These are phyloP conservation scores for Halictus quadricinctus DNA, from an alignment of 2,888 invertebrate species.

Conservation along the genomic window DNA sequence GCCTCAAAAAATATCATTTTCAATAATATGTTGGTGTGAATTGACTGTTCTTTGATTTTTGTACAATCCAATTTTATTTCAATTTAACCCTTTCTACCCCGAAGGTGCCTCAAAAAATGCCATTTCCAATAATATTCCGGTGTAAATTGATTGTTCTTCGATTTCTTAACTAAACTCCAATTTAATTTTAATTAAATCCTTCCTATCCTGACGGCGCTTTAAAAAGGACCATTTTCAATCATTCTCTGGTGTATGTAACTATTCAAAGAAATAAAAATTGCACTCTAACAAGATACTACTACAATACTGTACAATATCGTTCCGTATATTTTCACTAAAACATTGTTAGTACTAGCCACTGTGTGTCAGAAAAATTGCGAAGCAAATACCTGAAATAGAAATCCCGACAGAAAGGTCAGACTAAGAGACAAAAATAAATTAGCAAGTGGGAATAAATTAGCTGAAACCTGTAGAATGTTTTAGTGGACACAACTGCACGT, in stretches of 20 bases:
- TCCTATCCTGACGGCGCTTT: too few species aligned
- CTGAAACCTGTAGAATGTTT: neutral
- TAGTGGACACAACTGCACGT: neutral
- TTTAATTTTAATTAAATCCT: too few species aligned
- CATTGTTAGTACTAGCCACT: too few species aligned
- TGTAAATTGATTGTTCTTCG: neutral
- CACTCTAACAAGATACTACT: too few species aligned
- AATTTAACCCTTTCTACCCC: neutral
- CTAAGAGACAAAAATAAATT: neutral
- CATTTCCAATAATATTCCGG: neutral
- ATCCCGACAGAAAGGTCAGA: neutral
- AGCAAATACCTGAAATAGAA: neutral
- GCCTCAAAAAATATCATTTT: neutral
- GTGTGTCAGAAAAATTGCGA: neutral
- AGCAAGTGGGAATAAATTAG: neutral
- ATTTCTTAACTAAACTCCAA: too few species aligned
- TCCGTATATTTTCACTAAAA: too few species aligned
- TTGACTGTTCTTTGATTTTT: neutral
- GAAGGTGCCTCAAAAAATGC: neutral
- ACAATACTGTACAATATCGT: too few species aligned
- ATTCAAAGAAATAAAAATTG: too few species aligned
- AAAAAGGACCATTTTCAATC: too few species aligned
- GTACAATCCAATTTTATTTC: neutral
- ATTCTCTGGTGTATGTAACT: too few species aligned
- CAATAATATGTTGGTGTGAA: neutral